Evolutionary conservation across 2,113 vertebrate genomes (phyloP).

Genomic region (Dendrocopos noguchii): DNA sequence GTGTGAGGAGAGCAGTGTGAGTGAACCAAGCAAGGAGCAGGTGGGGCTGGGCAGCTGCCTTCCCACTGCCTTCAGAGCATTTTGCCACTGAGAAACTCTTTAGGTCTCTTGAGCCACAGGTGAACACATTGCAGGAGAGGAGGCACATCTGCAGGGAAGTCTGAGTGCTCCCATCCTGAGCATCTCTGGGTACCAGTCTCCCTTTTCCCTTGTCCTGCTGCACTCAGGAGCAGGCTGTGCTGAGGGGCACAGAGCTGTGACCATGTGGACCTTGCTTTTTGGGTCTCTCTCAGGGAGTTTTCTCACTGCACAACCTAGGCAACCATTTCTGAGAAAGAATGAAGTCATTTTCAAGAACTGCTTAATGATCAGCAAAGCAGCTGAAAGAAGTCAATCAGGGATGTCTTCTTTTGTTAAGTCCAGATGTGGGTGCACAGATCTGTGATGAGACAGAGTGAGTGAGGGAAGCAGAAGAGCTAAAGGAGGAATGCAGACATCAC

Average conservation of each 20-base stretch:
- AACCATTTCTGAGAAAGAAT: not conserved
- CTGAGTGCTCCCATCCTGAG: not conserved
- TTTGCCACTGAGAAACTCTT: not conserved
- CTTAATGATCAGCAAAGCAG: not conserved
- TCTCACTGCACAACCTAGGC: not conserved
- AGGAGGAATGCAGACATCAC: not conserved
- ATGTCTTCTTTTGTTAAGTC: not conserved
- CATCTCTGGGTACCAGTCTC: not conserved
- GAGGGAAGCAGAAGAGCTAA: not conserved
- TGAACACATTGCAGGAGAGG: not conserved
- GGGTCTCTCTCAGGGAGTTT: not conserved
- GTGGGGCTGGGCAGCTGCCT: slow-evolving; percentile 3
- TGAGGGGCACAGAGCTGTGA: not conserved
- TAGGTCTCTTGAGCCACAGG: not conserved
- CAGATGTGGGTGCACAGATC: not conserved
- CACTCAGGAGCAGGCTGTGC: not conserved
- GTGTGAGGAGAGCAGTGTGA: not conserved
- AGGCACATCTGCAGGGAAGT: not conserved
- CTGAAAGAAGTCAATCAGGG: not conserved
- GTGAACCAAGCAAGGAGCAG: not conserved
- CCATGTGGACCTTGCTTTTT: not conserved
- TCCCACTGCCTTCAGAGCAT: not conserved
- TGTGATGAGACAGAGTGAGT: not conserved
- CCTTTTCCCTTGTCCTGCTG: not conserved
- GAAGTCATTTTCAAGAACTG: not conserved